Base-by-base conservation (phyloP, 2,797 vertebrate species). In the Synaphobranchus kaupii region DNA sequence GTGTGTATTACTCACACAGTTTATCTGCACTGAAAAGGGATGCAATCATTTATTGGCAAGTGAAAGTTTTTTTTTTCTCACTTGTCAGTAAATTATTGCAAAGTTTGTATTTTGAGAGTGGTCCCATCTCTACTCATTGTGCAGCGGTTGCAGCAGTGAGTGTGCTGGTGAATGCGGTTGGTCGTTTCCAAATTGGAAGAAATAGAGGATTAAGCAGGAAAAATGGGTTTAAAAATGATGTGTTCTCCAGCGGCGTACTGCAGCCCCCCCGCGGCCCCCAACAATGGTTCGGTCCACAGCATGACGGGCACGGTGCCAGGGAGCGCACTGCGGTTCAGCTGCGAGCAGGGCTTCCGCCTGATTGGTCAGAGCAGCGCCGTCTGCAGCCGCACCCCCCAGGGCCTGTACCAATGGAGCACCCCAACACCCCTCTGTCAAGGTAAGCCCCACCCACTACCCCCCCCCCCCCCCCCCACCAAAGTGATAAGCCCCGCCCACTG, bases 341-440 rank as follows among this genome's bases (percentile, higher is more conserved):
- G 99, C 28, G 96, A 98, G 87, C 90, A 95, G 0, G 98, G 98
- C 81, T 99, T 98, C 92, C 97, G 97, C 17, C 97, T 99, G 10
- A 96, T 98, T 82, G 99, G 98, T 85, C 97, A 98, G 93, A 97
- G 97, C 95, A 96, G 95, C 50, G 94, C 94, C 92, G 97, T 97
- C 44, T 99, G 98, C 91, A 92, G 94, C 83, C 96, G 96, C 84
- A 97, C 95, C 84, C 95, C 95, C 0, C 97, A 98, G 91, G 97
- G 97, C 63, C 97, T 97, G 95, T 95, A 97, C 95, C 96, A 97
- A 90, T 99, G 98, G 98, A 98, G 96, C 0, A 95, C 96, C 56
- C 96, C 95, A 0, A 95, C 95, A 89, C 98, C 99, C 0, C 97
- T 99, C 86, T 99, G 98, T 93, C 98, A 99, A 98, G 98, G 98